Base-by-base conservation (phyloP, 1,140 invertebrate genomes). In the Zaprionus ornatus region DNA sequence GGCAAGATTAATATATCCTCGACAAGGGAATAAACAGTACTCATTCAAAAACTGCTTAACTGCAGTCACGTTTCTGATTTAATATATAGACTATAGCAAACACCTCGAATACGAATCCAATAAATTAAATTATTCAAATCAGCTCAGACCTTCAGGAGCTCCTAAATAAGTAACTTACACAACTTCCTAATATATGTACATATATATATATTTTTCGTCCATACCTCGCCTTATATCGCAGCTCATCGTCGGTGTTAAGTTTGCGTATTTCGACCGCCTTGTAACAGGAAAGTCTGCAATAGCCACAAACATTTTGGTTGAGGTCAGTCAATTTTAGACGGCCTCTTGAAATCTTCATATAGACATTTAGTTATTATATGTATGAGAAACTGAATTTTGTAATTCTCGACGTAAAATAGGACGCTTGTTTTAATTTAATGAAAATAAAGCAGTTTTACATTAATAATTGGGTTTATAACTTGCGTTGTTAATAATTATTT, bases 201-300 rank as follows among this genome's bases (percentile, higher is more conserved):
- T n/a, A 23, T 12, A 32, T 57, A 23, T 37, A 37, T 45, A 7
- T 42, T 12, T 37, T 73, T 42, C 19, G n/a, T 45, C 35, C 69
- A 80, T 86, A 86, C 83, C 83, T 83, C 66, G 74, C 27, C 66
- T 56, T 12, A 48, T 29, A n/a, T 69, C 74, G 52, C 21, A 37
- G 70, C 61, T 72, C 66, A 77, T 77, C 83, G 60, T 83, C 68
- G 70, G 57, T 52, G 23, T 63, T 79, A 74, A 10, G 17, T 19
- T 27, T 63, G 27, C 15, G 59, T 64, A 21, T 37, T 65, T 23
- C 45, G 40, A 37, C n/a, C 23, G 50, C 17, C 55, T 45, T 61
- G 15, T 37, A 21, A 10, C n/a, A 55, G 45, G 27, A 42, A 60
- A 50, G 60, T 78, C 76, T 75, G 48, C 40, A 65, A 75, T 57